Conservation (phyloP, 2,888 invertebrate genomes). For the Papilio demoleus region DNA sequence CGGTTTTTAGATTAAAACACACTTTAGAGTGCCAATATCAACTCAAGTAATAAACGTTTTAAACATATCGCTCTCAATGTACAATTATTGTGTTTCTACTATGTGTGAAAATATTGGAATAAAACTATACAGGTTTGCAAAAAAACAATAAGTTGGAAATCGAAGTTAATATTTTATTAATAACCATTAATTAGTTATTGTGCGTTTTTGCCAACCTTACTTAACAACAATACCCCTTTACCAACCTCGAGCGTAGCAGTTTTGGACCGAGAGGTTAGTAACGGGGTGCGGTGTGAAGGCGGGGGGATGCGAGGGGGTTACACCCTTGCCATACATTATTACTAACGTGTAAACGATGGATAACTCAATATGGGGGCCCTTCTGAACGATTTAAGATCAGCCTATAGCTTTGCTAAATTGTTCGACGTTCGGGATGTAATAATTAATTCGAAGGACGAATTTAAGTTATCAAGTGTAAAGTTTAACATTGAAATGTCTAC, state of each 20-base stretch:
- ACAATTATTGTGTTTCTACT: no score
- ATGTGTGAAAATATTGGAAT: no score
- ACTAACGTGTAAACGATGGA: constrained; percentile 72
- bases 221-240: constrained; percentile 63
- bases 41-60: no score
- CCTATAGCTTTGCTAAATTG: constrained; percentile 69
- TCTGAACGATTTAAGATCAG: constrained; percentile 78
- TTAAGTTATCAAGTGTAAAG: constrained; percentile 6
- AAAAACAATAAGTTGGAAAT: no score
- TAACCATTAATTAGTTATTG: not conserved
- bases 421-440: constrained; percentile 64
- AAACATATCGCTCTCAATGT: no score
- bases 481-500: constrained; percentile 18
- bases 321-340: constrained; percentile 74
- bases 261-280: constrained; percentile 51
- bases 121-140: no score
- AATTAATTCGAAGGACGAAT: constrained; percentile 66
- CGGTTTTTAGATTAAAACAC: no score
- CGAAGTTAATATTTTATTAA: not conserved
- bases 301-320: constrained; percentile 40
- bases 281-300: constrained; percentile 43
- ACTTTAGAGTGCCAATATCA: no score
- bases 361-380: constrained; percentile 73
- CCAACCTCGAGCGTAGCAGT: constrained; percentile 64
- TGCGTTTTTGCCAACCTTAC: constrained; percentile 51